These are phyloP conservation scores for human DNA, from an alignment of 2,113 vertebrate genomes.

Conservation along the genomic window DNA sequence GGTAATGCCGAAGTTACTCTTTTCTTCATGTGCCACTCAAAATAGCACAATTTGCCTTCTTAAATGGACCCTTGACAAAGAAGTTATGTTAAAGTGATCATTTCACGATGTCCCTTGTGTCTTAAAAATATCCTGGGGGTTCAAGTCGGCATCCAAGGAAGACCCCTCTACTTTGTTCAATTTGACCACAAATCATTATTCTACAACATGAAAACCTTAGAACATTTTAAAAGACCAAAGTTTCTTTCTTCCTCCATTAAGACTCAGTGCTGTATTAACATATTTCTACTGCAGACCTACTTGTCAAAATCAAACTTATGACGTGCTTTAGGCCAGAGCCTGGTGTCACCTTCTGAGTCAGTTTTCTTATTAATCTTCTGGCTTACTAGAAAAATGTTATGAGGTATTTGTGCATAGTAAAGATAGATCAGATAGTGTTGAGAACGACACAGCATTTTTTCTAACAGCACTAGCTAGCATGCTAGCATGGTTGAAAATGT, in stretches of 20 bases:
- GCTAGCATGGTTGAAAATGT: background rate
- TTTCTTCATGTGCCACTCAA: background rate
- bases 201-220: background rate
- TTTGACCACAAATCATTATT: conserved; percentile 30
- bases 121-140: background rate
- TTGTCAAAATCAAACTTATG: background rate
- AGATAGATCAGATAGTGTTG: background rate
- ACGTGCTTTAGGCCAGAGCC: background rate
- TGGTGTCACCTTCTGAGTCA: background rate
- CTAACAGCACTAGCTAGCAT: background rate
- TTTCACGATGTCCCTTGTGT: background rate
- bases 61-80: background rate
- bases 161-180: background rate
- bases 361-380: background rate
- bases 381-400: background rate
- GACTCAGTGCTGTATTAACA: background rate
- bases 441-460: background rate
- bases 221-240: background rate
- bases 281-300: background rate
- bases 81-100: background rate
- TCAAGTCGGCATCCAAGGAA: background rate
- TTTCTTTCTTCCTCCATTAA: background rate
- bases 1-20: background rate
- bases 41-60: background rate
- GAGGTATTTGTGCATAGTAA: background rate